phyloP scores from a whole-genome alignment of 2,113 vertebrate genomes.

The Dipodomys spectabilis region DNA sequence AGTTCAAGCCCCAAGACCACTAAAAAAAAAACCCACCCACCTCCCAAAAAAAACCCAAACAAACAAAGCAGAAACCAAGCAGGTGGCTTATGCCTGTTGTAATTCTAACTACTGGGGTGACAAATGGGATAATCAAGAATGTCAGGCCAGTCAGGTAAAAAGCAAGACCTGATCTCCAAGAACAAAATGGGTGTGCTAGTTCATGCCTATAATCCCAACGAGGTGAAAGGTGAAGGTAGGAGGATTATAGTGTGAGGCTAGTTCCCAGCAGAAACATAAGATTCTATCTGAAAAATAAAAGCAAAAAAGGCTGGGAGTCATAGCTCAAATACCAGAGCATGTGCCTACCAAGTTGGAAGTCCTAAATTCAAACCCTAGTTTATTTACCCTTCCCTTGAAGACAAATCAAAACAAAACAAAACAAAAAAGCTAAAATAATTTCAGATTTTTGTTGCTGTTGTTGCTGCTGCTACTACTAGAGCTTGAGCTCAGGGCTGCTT shows the following conservation, averaged over 20 bases:
- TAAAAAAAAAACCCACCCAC: too few species aligned
- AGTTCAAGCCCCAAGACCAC: too few species aligned
- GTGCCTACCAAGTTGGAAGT: neutral
- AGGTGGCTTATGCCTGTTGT: too few species aligned
- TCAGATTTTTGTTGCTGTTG: neutral
- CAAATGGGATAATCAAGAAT: too few species aligned
- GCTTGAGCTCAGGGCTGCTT: too few species aligned
- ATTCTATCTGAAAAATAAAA: neutral
- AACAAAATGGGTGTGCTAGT: neutral
- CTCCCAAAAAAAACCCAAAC: too few species aligned
- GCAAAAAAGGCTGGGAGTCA: neutral
- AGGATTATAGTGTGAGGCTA: neutral
- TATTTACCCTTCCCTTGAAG: too few species aligned
- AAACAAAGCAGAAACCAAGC: too few species aligned
- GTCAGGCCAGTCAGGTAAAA: too few species aligned
- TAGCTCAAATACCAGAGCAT: neutral
- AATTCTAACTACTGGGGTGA: too few species aligned
- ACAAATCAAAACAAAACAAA: too few species aligned
- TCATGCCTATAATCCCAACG: neutral
- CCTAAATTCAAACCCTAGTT: neutral
- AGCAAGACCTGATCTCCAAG: neutral
- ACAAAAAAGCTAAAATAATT: neutral
- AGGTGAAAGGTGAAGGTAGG: neutral
- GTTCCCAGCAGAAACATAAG: neutral
- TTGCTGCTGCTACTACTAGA: too few species aligned